phyloP scores from a whole-genome alignment of 37 sponge, comb jelly and placozoan species.

The Cladorhizidae sp. region DNA sequence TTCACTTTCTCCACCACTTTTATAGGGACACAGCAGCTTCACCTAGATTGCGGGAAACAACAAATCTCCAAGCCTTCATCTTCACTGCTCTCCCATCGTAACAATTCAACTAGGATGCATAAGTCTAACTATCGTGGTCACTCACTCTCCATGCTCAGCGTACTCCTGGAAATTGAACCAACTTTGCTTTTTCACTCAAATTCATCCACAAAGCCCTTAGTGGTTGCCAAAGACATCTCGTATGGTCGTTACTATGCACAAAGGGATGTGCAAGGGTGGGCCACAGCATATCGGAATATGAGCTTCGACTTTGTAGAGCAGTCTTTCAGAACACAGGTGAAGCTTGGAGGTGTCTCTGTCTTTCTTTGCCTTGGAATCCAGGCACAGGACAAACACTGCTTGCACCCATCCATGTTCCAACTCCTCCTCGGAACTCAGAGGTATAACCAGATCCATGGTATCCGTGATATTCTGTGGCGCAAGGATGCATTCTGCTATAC shows the following conservation, averaged over 20 bases:
- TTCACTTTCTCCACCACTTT: too few species aligned
- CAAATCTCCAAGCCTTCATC: too few species aligned
- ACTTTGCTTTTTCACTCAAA: slow-evolving; percentile 43
- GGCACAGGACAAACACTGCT: slow-evolving; percentile 70
- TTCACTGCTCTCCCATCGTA: too few species aligned
- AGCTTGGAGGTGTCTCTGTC: slow-evolving; percentile 53
- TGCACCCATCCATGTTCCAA: slow-evolving; percentile 37
- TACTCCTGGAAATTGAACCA: slow-evolving; percentile 17
- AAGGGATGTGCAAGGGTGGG: slow-evolving; percentile 88
- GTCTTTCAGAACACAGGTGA: slow-evolving; percentile 13
- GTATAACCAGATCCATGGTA: slow-evolving; percentile 72
- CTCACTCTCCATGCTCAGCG: neutral
- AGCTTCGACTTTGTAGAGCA: slow-evolving; percentile 69
- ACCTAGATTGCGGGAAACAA: too few species aligned
- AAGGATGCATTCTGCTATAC: slow-evolving; percentile 85
- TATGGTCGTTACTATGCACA: slow-evolving; percentile 72
- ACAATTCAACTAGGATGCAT: too few species aligned
- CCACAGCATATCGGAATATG: slow-evolving; percentile 56
- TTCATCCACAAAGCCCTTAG: slow-evolving; percentile 44
- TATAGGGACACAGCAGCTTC: too few species aligned
- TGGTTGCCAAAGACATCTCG: slow-evolving; percentile 77
- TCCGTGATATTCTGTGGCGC: slow-evolving; percentile 81
- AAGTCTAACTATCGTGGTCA: neutral
- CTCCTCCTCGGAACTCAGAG: slow-evolving; percentile 52
- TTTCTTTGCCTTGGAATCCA: slow-evolving; percentile 80